A percentile compares a stretch with the other conserved stretches of the same genome.
phyloP scores from a whole-genome alignment of 2,888 invertebrate genomes.

The Philaethria dido region DNA sequence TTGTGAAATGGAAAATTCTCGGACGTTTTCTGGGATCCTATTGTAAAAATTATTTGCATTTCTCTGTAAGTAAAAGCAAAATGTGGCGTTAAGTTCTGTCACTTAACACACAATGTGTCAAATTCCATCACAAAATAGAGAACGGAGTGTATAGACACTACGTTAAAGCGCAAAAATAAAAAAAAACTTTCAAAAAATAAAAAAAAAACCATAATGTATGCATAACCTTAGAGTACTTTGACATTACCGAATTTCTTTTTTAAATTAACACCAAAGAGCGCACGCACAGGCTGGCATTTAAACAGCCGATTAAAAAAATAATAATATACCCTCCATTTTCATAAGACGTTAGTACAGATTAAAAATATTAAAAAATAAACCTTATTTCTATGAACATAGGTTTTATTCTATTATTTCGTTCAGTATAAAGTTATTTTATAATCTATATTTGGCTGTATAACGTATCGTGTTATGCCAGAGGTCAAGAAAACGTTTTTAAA shows the following conservation, averaged over 20 bases:
- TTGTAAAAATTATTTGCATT: too few relatives aligned
- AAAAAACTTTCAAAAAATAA: too few relatives aligned
- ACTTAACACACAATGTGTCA: too few relatives aligned
- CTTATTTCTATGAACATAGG: not conserved
- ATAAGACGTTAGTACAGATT: conserved; percentile 13
- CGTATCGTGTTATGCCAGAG: conserved; percentile 69
- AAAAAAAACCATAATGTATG: conserved; percentile 6
- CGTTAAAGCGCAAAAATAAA: too few relatives aligned
- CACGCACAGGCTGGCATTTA: conserved; percentile 57
- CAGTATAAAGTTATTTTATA: not conserved
- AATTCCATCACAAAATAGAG: too few relatives aligned
- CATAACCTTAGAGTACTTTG: conserved; percentile 43
- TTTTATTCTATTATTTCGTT: conserved; percentile 22
- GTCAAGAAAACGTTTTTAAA: conserved; percentile 52
- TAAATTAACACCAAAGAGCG: conserved; percentile 59
- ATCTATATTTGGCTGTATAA: not conserved
- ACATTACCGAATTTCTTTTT: conserved; percentile 58
- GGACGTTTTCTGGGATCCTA: too few relatives aligned
- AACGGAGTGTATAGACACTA: too few relatives aligned
- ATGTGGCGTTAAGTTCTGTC: too few relatives aligned
- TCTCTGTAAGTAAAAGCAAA: too few relatives aligned
- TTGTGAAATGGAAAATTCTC: too few relatives aligned
- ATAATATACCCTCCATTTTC: conserved; percentile 23
- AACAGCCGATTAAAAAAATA: conserved; percentile 52
- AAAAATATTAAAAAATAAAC: conserved; percentile 27